A percentile compares a stretch with the other conserved stretches of the same genome.
phyloP scores from a whole-genome alignment of 1,140 invertebrate species.

The Aculops lycopersici region DNA sequence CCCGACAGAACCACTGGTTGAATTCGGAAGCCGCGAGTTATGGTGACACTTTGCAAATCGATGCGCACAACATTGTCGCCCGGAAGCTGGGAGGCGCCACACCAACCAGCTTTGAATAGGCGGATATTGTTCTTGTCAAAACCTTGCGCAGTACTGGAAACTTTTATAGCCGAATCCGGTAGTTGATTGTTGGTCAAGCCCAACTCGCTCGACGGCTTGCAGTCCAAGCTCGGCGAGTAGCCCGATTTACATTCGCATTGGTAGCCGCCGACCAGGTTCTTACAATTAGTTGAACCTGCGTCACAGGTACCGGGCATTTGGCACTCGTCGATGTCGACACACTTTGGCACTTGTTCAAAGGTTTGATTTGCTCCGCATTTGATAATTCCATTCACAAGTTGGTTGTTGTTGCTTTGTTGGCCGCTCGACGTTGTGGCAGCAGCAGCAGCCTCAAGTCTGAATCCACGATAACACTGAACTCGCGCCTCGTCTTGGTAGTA shows the following conservation, averaged over 20 bases:
- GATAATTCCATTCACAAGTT: constrained; percentile 25
- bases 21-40: constrained; percentile 55
- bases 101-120: constrained; percentile 58
- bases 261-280: constrained; percentile 61
- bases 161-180: constrained; percentile 52
- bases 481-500: constrained; percentile 60
- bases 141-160: constrained; percentile 42
- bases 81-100: constrained; percentile 41
- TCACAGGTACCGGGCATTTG: constrained; percentile 46
- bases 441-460: constrained; percentile 25
- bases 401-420: neutral
- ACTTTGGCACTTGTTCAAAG: constrained; percentile 48
- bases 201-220: constrained; percentile 50
- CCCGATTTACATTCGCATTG: constrained; percentile 55
- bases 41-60: constrained; percentile 56
- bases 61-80: constrained; percentile 22
- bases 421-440: neutral
- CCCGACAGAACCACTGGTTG: constrained; percentile 34
- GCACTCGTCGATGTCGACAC: constrained; percentile 72
- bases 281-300: constrained; percentile 54
- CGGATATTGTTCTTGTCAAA: constrained; percentile 35
- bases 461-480: constrained; percentile 67
- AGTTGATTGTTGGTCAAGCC: constrained; percentile 58
- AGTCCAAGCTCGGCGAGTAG: constrained; percentile 54
- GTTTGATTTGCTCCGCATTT: constrained; percentile 49